Evolutionary conservation across 2,113 vertebrate species (phyloP), one percentile per base, ranked within the genome.

Genomic region (Phalacrocorax pelagicus): DNA sequence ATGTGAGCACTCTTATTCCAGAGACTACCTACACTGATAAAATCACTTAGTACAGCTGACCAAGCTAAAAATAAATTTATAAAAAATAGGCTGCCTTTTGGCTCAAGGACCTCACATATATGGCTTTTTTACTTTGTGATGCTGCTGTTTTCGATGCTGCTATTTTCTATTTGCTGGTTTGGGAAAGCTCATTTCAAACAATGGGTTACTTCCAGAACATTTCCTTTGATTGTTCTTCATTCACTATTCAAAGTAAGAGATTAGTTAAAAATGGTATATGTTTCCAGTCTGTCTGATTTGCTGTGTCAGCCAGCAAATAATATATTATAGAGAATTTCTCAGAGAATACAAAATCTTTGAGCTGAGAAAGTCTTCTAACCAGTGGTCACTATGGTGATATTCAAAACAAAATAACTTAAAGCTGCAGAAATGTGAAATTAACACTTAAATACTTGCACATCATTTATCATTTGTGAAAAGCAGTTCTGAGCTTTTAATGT

Each of bases 161-260:
- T 95, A 42, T 86, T 92, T 90, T 86, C 10, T 77, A 86, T 79
- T 84, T 94, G 70, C 81, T 96, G 49, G 52, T 82, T 95, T 92
- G 87, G 81, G 54, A 92, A 92, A 91, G 30, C 81, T 92, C 30
- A 72, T 79, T 91, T 79, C 34, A 89, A 94, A 96, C 87, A 95
- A 92, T 82, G 30, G 78, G 40, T 95, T 87, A 90, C 61, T 69
- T 89, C 30, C 57, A 91, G 75, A 91, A 57, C 29, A 75, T 72
- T 95, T 95, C 93, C 89, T 95, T 81, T 79, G 69, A 95, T 91
- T 95, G 86, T 95, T 91, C 49, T 75, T 87, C 70, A 57, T 65
- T 92, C 69, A 67, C 73, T 72, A 75, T 26, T 52, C 57, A 30
- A 75, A 96, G 29, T 30, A 58, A 71, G 61, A 70, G 57, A 34